Evolutionary conservation across 2,113 vertebrate species (phyloP).

Genomic region (Seriola quinqueradiata): DNA sequence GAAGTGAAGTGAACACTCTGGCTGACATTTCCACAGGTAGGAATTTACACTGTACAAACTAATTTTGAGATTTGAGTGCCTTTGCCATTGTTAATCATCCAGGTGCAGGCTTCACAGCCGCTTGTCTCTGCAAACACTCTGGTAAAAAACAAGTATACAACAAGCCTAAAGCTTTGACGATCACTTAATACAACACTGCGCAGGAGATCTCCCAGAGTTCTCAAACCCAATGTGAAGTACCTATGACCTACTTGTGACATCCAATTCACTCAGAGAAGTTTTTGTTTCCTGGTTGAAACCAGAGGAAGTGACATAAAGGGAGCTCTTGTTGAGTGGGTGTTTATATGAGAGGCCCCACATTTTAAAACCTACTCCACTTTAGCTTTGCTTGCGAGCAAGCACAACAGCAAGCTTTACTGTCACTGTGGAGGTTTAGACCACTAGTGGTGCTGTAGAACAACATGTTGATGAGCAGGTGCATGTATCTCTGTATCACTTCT

Average conservation of each 20-base stretch:
- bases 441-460: no score
- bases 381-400: no score
- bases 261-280: background rate
- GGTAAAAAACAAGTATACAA: background rate
- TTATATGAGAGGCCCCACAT: conserved; percentile 13
- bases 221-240: background rate
- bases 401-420: background rate
- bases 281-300: background rate
- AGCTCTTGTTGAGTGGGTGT: background rate
- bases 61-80: background rate
- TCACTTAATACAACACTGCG: background rate
- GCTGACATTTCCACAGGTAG: conserved; percentile 1
- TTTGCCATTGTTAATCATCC: background rate
- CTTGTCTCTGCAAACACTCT: no score
- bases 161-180: background rate
- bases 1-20: conserved; percentile 1
- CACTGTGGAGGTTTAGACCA: background rate
- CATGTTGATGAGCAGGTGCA: no score
- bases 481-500: no score
- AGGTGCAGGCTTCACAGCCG: background rate
- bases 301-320: background rate
- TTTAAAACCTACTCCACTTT: conserved; percentile 19
- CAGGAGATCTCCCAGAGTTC: background rate
- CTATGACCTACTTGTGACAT: background rate
- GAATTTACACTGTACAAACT: background rate